Evolutionary conservation across 2,797 vertebrate genomes (phyloP), one percentile per base, ranked within the genome.

Genomic region (Danionella dracula): DNA sequence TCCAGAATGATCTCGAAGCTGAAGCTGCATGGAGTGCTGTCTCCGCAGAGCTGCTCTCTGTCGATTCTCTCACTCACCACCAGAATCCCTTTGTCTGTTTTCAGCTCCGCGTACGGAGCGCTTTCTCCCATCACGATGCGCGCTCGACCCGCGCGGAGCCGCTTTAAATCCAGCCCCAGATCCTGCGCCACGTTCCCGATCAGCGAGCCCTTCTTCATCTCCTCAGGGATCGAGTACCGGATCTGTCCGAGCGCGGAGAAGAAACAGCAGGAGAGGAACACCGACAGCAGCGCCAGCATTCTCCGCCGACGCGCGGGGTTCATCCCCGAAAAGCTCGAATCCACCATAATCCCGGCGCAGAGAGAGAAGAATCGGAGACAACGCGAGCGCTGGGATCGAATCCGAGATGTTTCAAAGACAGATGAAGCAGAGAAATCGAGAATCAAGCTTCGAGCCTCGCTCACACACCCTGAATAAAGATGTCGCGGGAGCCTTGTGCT

Each of bases 1-100:
- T 68, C 79, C 32, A 84, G 16, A 63, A 87, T 81, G 5, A 87
- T 78, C 57, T 88, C 79, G n/a, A 86, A 84, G 66, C 82, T 82
- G 7, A 78, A 61, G 35, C 37, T 66, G 44, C 74, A 77, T 5
- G 61, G 66, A 1, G 68, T 65, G 31, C 42, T 27, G 27, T 73
- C 38, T 0, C 49, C 70, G 15, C 76, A 78, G 4, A 78, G 67
- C 49, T 51, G n/a, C 37, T 75, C 72, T 44, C 73, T 23, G 64
- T 78, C 76, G 56, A 78, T 75, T 42, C 70, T 75, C 29, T 78
- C 63, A 13, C 41, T 72, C 21, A 78, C 70, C 7, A 73, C 48
- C 4, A 78, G 40, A 29, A 56, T 53, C 13, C 76, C 76, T 75
- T 75, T 75, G 55, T 78, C 76, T 70, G 42, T 20, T 20, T 45